A percentile compares a stretch with the other conserved stretches of the same genome.
Conservation (phyloP, 2,888 invertebrate genomes). For the Augochlorella aurata region DNA sequence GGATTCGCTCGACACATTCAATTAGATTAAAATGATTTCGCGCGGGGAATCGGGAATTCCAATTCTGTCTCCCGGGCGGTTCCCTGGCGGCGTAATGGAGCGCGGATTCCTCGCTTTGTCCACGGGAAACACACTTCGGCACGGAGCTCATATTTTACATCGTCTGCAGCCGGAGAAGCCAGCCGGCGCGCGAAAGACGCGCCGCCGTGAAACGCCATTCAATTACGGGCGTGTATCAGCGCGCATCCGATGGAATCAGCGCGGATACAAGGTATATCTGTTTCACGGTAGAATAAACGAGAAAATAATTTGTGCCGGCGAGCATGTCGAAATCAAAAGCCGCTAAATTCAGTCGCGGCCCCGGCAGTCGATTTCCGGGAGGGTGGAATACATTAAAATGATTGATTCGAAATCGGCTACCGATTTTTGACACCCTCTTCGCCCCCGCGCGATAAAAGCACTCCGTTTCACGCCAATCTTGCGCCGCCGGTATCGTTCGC, state of each 20-base stretch:
- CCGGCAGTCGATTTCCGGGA: slow-evolving; percentile 46
- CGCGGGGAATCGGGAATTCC: neutral
- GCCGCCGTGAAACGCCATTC: neutral
- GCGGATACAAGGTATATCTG: slow-evolving; percentile 47
- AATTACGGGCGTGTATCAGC: slow-evolving; percentile 2
- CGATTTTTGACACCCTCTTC: slow-evolving; percentile 54
- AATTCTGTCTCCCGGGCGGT: neutral
- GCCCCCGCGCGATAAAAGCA: slow-evolving; percentile 50
- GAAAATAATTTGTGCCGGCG: slow-evolving; percentile 54
- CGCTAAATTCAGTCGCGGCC: slow-evolving; percentile 58
- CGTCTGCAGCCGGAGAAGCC: neutral
- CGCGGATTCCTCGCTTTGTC: neutral
- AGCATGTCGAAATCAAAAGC: slow-evolving; percentile 49
- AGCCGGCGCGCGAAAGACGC: neutral
- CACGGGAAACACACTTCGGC: neutral
- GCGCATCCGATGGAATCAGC: slow-evolving; percentile 37
- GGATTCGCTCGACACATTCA: neutral
- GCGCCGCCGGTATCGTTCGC: slow-evolving; percentile 5
- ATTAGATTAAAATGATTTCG: slow-evolving; percentile 3
- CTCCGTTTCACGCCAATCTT: slow-evolving; percentile 47
- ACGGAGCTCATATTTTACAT: neutral
- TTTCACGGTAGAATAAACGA: slow-evolving; percentile 57
- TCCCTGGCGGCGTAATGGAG: neutral
- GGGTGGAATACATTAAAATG: slow-evolving; percentile 60
- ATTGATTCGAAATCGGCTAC: slow-evolving; percentile 56